A percentile compares a stretch with the other conserved stretches of the same genome.
phyloP scores from a whole-genome alignment of 1,140 invertebrate genomes.

The Adelges cooleyi region DNA sequence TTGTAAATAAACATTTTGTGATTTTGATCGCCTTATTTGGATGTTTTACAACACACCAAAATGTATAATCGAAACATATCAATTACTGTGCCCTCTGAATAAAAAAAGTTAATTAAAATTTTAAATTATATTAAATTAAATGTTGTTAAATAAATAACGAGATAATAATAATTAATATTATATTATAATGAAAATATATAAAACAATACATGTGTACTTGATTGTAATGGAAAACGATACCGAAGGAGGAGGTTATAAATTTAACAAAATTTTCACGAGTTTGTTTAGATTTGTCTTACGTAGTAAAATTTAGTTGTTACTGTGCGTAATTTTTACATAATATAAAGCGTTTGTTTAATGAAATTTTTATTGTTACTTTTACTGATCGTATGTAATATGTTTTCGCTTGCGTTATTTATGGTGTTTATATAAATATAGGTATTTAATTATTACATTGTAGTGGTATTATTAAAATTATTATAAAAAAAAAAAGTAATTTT shows the following conservation, averaged over 20 bases:
- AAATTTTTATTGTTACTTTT: conserved; percentile 28
- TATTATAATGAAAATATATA: too few species aligned
- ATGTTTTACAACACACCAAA: conserved; percentile 4
- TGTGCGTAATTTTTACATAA: conserved; percentile 22
- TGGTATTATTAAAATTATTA: conserved; percentile 16
- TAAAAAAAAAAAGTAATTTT: background rate
- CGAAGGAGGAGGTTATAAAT: background rate
- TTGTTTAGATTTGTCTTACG: conserved; percentile 10
- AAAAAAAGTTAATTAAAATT: background rate
- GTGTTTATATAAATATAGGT: conserved; percentile 23
- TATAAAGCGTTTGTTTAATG: conserved; percentile 17
- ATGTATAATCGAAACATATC: conserved; percentile 28
- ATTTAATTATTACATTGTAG: conserved; percentile 10
- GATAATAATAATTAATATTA: conserved; percentile 11
- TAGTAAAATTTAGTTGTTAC: conserved; percentile 26
- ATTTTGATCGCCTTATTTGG: background rate
- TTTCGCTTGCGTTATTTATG: conserved; percentile 28
- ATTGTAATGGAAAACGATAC: too few species aligned
- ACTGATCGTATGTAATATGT: conserved; percentile 24
- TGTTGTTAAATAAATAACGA: conserved; percentile 13
- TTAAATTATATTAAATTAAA: conserved; percentile 13
- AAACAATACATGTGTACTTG: too few species aligned
- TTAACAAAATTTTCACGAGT: background rate
- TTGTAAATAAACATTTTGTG: background rate
- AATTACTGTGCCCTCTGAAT: conserved; percentile 20